These are phyloP conservation scores for Heterochromis multidens DNA, from an alignment of 2,113 vertebrate species.

Conservation along the genomic window DNA sequence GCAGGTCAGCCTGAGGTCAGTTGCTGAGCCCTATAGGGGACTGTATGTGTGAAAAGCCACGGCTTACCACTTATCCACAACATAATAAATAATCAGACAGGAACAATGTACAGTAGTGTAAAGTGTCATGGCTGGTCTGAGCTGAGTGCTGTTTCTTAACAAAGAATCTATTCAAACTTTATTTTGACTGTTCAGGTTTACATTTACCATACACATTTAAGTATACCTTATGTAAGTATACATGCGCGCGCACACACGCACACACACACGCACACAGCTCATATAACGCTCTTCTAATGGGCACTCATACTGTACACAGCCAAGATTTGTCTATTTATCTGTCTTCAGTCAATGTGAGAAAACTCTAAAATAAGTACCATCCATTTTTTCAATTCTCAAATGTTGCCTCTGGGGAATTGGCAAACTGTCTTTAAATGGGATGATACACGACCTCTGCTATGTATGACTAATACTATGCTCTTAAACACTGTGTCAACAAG, in stretches of 20 bases:
- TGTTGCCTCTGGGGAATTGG: conserved; percentile 52
- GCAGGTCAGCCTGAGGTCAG: conserved; percentile 67
- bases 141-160: conserved; percentile 11
- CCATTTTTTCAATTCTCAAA: conserved; percentile 40
- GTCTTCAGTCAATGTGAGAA: conserved; percentile 41
- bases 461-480: conserved; percentile 65
- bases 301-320: conserved; percentile 2
- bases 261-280: not conserved
- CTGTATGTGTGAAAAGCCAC: conserved; percentile 58
- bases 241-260: not conserved
- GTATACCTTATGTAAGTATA: conserved; percentile 30
- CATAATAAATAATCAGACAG: conserved; percentile 51
- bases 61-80: conserved; percentile 30
- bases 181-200: not conserved
- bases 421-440: conserved; percentile 46
- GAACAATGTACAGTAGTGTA: conserved; percentile 60
- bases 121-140: conserved; percentile 12
- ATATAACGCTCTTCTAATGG: conserved; percentile 8
- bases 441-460: conserved; percentile 66
- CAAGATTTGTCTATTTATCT: conserved; percentile 28
- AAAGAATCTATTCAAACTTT: conserved; percentile 43
- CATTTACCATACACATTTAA: conserved; percentile 21
- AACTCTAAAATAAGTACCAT: conserved; percentile 46
- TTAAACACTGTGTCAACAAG: conserved; percentile 54
- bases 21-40: conserved; percentile 17